Evolutionary conservation across 2,888 invertebrate genomes (phyloP).

Genomic region (Synergus itoensis): DNA sequence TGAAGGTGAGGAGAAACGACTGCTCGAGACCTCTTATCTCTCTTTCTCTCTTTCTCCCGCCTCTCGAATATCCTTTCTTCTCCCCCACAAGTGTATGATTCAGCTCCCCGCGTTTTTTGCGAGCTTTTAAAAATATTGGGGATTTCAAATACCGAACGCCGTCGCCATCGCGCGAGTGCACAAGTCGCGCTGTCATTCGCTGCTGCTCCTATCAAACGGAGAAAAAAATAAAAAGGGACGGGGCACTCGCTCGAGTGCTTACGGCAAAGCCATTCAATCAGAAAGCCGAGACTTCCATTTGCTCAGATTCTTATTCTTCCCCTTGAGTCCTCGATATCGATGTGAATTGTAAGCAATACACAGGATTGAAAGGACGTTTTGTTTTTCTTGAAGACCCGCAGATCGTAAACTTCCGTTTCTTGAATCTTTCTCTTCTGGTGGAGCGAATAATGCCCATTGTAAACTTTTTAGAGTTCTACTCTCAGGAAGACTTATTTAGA

Average conservation of each 20-base stretch:
- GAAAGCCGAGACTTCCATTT: slow-evolving; percentile 62
- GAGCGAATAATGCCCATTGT: slow-evolving; percentile 23
- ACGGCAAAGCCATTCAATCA: slow-evolving; percentile 77
- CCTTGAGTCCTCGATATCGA: slow-evolving; percentile 52
- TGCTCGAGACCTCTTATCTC: slow-evolving; percentile 62
- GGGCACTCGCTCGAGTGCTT: slow-evolving; percentile 67
- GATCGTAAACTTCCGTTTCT: slow-evolving; percentile 42
- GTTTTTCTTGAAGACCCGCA: slow-evolving; percentile 12
- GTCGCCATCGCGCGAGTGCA: slow-evolving; percentile 48
- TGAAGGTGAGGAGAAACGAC: slow-evolving; percentile 69
- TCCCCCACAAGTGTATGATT: slow-evolving; percentile 52
- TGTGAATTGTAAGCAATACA: slow-evolving; percentile 42
- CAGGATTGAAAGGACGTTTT: background rate
- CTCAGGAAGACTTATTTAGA: background rate
- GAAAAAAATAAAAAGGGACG: slow-evolving; percentile 51
- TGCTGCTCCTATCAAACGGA: slow-evolving; percentile 63
- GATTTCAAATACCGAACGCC: slow-evolving; percentile 75
- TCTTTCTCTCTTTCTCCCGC: slow-evolving; percentile 54
- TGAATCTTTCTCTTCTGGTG: slow-evolving; percentile 32
- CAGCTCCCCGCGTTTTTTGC: slow-evolving; percentile 54
- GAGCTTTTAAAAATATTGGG: slow-evolving; percentile 78
- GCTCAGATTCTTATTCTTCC: slow-evolving; percentile 50
- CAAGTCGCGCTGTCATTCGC: slow-evolving; percentile 60
- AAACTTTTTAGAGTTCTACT: background rate
- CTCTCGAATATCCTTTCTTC: slow-evolving; percentile 54